These are phyloP conservation scores for Eurypyga helias DNA, from an alignment of 2,113 vertebrate genomes.

Conservation along the genomic window DNA sequence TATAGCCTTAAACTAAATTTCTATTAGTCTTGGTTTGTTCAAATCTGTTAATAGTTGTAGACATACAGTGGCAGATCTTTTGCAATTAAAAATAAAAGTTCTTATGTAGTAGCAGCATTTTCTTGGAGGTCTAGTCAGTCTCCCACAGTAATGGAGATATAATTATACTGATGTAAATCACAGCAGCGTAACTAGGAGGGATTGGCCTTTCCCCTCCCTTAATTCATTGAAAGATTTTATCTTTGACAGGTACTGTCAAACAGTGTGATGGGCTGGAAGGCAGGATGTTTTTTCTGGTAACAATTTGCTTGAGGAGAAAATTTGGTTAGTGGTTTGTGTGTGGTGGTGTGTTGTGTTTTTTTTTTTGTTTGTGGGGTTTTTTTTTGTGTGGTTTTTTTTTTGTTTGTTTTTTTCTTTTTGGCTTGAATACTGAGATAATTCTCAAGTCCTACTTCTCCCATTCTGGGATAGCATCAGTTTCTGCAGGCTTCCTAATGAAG, in stretches of 20 bases:
- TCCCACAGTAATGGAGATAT: conserved; percentile 76
- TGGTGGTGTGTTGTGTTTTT: background rate
- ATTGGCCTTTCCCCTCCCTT: conserved; percentile 75
- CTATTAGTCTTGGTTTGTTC: conserved; percentile 14
- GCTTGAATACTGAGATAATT: background rate
- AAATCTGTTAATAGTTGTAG: background rate
- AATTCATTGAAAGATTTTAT: conserved; percentile 80
- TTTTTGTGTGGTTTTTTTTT: background rate
- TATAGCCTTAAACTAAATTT: background rate
- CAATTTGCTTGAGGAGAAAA: conserved; percentile 70
- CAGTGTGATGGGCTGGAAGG: conserved; percentile 32
- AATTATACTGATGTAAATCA: conserved; percentile 85
- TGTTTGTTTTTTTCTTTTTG: background rate
- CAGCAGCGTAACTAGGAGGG: conserved; percentile 70
- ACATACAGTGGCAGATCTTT: background rate
- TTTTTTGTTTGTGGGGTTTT: background rate
- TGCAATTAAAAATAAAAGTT: conserved; percentile 65
- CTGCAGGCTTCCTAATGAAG: background rate
- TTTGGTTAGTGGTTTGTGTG: no score
- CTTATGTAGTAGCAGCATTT: conserved; percentile 28
- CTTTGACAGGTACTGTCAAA: conserved; percentile 76
- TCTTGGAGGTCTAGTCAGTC: conserved; percentile 68
- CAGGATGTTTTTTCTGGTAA: conserved; percentile 65
- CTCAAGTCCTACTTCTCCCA: background rate
- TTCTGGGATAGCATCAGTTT: background rate